phyloP scores from a whole-genome alignment of 2,888 invertebrate species.

The Catocala fraxini region DNA sequence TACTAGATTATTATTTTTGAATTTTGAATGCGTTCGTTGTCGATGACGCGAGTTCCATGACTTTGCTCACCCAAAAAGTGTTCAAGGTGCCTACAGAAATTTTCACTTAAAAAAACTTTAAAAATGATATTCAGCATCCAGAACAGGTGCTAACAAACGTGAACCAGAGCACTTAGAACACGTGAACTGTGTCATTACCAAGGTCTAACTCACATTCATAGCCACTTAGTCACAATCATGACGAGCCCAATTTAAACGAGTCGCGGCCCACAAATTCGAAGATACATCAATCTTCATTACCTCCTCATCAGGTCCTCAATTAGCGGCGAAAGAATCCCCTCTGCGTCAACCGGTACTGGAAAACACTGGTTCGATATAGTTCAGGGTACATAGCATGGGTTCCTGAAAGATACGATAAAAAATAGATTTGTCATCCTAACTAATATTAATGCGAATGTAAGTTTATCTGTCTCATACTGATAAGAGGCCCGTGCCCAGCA shows the following conservation, averaged over 20 bases:
- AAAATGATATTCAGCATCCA: no score
- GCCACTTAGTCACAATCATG: constrained; percentile 25
- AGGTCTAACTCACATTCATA: neutral
- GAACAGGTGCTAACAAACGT: neutral
- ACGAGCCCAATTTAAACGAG: constrained; percentile 21
- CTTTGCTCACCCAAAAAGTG: no score
- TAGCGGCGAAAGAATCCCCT: constrained; percentile 22
- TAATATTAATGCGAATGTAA: no score
- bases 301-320: constrained; percentile 21
- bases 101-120: no score
- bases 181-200: neutral
- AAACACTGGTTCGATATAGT: constrained; percentile 15
- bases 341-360: constrained; percentile 27
- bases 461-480: no score
- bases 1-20: no score
- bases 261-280: constrained; percentile 25
- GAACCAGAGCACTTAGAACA: neutral
- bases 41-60: no score
- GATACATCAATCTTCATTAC: constrained; percentile 38
- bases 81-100: no score
- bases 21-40: no score
- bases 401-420: no score
- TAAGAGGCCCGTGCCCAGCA: no score
- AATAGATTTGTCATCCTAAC: no score
- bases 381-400: neutral